Evolutionary conservation across 1,140 invertebrate genomes (phyloP), one percentile per base, ranked within the genome.

Genomic region (Diprion similis): DNA sequence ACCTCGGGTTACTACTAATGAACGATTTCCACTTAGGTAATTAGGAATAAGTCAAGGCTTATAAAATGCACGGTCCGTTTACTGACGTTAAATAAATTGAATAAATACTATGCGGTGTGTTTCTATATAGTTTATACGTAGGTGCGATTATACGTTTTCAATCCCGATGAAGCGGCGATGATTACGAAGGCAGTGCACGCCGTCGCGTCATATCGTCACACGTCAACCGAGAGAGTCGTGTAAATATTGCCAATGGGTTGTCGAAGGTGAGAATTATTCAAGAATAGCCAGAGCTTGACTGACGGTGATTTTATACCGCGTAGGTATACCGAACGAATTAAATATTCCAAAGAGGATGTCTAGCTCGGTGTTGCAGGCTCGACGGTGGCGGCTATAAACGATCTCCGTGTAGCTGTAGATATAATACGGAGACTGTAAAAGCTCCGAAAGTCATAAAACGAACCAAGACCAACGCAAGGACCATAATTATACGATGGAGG

Each of bases 301-400:
- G 51, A 59, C 51, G 51, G 51, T 59, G 51, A 59, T 59, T 59
- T 59, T 59, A 59, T 59, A 59, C 51, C 51, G n/a, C 48, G 51
- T 6, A 6, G n/a, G 11, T 15, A 9, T 59, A 59, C 51, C 51
- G 6, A 59, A 59, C 51, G 51, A 59, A 59, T 59, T 59, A 59
- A 59, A 59, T 59, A 59, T 59, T 59, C 51, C 51, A 59, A 59
- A 59, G 51, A 59, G 11, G 51, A 59, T 15, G 51, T 59, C 51
- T 59, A 37, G 24, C 51, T 59, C 51, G n/a, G 51, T 8, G 51
- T 17, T 37, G 24, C 51, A 17, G n/a, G 51, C 51, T 59, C 2
- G 24, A 37, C 24, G 24, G 24, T 37, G 24, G 24, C 24, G 24
- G 24, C 24, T 37, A 37, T 37, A 37, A 37, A 37, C 24, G 24